Evolutionary conservation across 1,140 invertebrate genomes (phyloP).

Genomic region (Tribolium castaneum): DNA sequence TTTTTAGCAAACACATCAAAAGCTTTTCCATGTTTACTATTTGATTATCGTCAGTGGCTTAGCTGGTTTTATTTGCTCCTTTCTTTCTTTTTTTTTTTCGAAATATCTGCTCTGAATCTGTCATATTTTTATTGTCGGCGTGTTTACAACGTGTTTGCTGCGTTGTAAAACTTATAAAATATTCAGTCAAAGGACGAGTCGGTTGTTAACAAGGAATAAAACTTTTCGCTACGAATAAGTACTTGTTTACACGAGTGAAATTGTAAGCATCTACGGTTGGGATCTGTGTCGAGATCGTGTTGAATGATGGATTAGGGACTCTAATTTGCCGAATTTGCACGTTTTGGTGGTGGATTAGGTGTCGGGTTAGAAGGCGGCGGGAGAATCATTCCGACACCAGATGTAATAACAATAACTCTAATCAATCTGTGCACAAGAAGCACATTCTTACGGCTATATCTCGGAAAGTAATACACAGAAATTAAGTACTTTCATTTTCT

Average conservation of each 20-base stretch:
- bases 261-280: not conserved
- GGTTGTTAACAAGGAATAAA: not conserved
- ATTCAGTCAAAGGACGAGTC: not conserved
- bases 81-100: not conserved
- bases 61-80: constrained; percentile 12
- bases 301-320: not conserved
- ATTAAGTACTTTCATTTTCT: no score
- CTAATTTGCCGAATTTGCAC: not conserved
- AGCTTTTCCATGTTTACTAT: constrained; percentile 34
- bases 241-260: not conserved
- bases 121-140: not conserved
- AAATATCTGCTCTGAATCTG: constrained; percentile 16
- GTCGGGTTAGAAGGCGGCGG: not conserved
- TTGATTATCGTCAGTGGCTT: constrained; percentile 29
- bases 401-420: no score
- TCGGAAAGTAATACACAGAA: no score
- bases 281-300: not conserved
- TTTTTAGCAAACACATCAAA: constrained; percentile 23
- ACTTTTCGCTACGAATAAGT: not conserved
- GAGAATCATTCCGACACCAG: not conserved
- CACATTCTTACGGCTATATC: no score
- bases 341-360: not conserved
- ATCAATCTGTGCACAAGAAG: no score
- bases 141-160: not conserved
- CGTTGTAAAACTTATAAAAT: not conserved